Evolutionary conservation across 2,113 vertebrate species (phyloP).

Genomic region (Dolichallabes microphthalmus): DNA sequence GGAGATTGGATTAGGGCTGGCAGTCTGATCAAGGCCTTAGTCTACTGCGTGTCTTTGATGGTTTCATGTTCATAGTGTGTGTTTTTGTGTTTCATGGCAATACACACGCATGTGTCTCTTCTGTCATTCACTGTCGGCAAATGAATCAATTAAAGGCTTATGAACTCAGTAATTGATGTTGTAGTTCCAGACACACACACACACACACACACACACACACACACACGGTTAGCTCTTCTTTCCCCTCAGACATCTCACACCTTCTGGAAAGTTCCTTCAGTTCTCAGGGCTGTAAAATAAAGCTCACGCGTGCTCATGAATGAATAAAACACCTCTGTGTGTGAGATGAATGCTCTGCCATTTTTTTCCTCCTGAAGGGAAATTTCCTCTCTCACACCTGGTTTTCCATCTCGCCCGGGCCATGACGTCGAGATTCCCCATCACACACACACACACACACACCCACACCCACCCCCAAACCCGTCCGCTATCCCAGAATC

Average conservation of each 20-base stretch:
- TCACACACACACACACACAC: background rate
- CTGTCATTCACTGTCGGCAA: background rate
- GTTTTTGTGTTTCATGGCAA: background rate
- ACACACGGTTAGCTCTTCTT: background rate
- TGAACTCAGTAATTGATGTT: background rate
- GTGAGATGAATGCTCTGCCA: background rate
- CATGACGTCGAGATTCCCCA: slow-evolving; percentile 6
- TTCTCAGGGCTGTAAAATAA: background rate
- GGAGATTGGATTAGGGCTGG: too few species aligned
- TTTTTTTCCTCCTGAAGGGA: slow-evolving; percentile 25
- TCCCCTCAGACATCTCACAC: slow-evolving; percentile 11
- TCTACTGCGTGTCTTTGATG: background rate
- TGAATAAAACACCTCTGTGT: background rate
- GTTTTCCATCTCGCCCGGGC: slow-evolving; percentile 8
- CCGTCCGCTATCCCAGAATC: background rate
- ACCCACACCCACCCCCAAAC: too few species aligned
- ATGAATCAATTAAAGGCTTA: background rate
- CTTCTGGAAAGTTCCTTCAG: slow-evolving; percentile 22
- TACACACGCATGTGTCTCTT: background rate
- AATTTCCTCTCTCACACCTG: background rate
- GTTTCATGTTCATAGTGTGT: background rate
- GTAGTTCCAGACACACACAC: background rate
- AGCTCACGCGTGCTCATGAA: background rate
- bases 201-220: slow-evolving; percentile 22
- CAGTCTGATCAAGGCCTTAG: too few species aligned